A percentile compares a stretch with the other conserved stretches of the same genome.
Evolutionary conservation across 2,113 vertebrate species (phyloP).

Genomic region (Centropus bengalensis): DNA sequence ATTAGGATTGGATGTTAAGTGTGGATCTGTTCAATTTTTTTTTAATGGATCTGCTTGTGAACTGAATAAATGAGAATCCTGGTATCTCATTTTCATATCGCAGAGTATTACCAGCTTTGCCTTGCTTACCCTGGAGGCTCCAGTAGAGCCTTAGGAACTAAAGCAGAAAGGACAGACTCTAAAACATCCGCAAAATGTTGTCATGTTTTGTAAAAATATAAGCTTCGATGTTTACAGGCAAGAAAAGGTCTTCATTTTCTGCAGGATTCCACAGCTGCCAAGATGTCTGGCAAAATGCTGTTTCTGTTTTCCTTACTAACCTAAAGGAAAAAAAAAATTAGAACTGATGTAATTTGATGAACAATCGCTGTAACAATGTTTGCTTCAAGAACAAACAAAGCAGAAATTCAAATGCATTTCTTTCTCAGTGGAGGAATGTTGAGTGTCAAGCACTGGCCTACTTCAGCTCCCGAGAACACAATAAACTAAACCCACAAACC

Average conservation of each 20-base stretch:
- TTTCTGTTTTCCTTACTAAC: conserved; percentile 92
- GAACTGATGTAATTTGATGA: conserved; percentile 9
- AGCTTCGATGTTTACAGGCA: background rate
- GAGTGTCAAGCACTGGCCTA: background rate
- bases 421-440: background rate
- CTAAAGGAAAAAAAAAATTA: conserved; percentile 70
- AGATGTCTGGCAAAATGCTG: conserved; percentile 81
- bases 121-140: background rate
- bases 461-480: background rate
- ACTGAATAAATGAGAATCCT: background rate
- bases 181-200: background rate
- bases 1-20: background rate
- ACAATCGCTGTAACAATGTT: background rate
- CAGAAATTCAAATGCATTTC: background rate
- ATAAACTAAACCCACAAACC: background rate
- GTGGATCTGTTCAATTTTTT: background rate
- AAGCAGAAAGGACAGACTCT: background rate
- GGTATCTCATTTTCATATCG: background rate
- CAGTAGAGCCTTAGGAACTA: background rate
- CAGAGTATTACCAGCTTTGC: background rate
- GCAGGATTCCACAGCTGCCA: conserved; percentile 80
- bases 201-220: background rate
- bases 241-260: conserved; percentile 58
- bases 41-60: background rate
- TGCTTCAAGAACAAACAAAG: background rate